phyloP scores from a whole-genome alignment of 1,140 invertebrate genomes.

The Microvelia longipes region DNA sequence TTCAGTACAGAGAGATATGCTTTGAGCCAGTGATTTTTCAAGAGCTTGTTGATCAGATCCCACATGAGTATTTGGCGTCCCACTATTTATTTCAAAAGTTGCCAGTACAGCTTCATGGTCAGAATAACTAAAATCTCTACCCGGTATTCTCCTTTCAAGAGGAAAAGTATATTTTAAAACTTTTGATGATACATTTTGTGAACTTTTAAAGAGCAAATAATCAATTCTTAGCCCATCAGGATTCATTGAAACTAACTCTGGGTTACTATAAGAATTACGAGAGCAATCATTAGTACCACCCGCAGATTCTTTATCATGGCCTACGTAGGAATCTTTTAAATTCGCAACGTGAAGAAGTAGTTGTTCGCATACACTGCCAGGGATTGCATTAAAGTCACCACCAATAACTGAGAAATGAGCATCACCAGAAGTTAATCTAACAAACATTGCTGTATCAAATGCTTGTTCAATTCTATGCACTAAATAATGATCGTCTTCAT shows the following conservation, averaged over 20 bases:
- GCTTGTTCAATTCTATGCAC: constrained; percentile 81
- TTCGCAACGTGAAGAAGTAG: not conserved
- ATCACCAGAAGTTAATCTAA: constrained; percentile 58
- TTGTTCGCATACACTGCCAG: constrained; percentile 32
- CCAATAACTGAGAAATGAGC: constrained; percentile 72
- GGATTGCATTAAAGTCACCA: constrained; percentile 85
- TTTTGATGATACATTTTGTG: not conserved
- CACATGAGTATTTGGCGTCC: not conserved
- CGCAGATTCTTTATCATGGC: not conserved
- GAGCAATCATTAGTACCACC: not conserved
- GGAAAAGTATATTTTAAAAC: not conserved
- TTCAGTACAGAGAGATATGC: not conserved
- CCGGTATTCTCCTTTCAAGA: not conserved
- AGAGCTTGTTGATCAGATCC: not conserved
- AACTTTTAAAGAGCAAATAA: not conserved
- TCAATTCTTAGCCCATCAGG: constrained; percentile 5
- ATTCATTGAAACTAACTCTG: not conserved
- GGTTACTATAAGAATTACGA: constrained; percentile 2
- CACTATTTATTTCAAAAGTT: not conserved
- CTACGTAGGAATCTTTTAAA: not conserved
- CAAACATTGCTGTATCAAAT: constrained; percentile 86
- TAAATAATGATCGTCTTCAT: constrained; percentile 71
- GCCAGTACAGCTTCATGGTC: not conserved
- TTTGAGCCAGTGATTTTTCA: not conserved
- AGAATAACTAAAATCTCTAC: not conserved